Percentiles rank a stretch among this genome's conserved stretches.
Evolutionary conservation across 1,140 invertebrate genomes (phyloP).

Genomic region (Cotesia typhae): DNA sequence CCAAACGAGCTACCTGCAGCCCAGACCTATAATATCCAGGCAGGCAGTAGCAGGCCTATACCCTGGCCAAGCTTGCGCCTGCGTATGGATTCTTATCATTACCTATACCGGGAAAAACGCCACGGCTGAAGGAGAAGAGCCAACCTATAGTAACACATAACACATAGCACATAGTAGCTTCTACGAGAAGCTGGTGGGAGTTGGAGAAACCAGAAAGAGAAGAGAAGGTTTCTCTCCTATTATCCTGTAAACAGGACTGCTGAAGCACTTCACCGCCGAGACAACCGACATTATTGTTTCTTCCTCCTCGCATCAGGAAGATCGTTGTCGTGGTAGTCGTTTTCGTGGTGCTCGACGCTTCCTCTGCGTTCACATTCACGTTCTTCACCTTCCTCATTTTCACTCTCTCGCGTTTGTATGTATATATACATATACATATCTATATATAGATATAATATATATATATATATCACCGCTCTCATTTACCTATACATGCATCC

Average conservation of each 20-base stretch:
- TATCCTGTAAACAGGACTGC: slow-evolving; percentile 52
- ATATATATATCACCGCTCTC: not conserved
- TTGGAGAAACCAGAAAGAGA: too few species aligned
- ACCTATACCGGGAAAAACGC: slow-evolving; percentile 39
- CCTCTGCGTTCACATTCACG: not conserved
- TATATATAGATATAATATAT: not conserved
- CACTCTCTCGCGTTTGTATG: not conserved
- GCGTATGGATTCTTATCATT: slow-evolving; percentile 25
- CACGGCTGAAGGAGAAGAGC: slow-evolving; percentile 32
- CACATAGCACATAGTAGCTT: too few species aligned
- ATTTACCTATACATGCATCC: slow-evolving; percentile 1
- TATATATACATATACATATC: too few species aligned
- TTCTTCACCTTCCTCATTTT: not conserved
- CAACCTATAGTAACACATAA: too few species aligned
- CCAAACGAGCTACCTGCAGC: slow-evolving; percentile 57
- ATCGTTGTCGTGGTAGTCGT: slow-evolving; percentile 7
- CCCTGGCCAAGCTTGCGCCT: slow-evolving; percentile 48
- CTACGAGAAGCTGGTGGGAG: not conserved
- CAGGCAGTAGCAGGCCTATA: slow-evolving; percentile 46
- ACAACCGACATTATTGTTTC: slow-evolving; percentile 27
- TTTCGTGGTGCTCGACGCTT: not conserved
- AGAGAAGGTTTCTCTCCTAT: slow-evolving; percentile 41
- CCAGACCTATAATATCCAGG: slow-evolving; percentile 59
- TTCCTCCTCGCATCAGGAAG: not conserved
- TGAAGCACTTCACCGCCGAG: slow-evolving; percentile 36